These are phyloP conservation scores for Thymelicus sylvestris DNA, from an alignment of 2,888 invertebrate species.

Conservation along the genomic window DNA sequence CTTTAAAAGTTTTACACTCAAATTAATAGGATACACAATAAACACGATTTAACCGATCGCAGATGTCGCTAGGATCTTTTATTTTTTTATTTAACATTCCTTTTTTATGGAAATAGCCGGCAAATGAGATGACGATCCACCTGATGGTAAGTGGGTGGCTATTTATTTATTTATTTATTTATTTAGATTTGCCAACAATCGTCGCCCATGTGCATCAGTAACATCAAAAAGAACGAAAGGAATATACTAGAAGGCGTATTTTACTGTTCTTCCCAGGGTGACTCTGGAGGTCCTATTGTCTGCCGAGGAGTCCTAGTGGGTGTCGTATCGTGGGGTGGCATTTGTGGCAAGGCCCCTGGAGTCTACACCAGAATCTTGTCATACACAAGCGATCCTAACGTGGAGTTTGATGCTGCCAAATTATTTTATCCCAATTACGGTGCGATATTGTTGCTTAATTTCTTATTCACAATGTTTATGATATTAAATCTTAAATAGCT, in stretches of 20 bases:
- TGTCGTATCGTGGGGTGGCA: slow-evolving; percentile 51
- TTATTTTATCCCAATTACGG: not conserved
- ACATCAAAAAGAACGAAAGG: too few relatives aligned
- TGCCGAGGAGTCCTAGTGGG: slow-evolving; percentile 52
- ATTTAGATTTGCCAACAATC: too few relatives aligned
- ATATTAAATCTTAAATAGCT: not conserved
- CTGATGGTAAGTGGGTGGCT: too few relatives aligned
- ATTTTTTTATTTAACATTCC: not conserved
- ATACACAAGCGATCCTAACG: slow-evolving; percentile 45
- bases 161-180: too few relatives aligned
- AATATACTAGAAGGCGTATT: not conserved
- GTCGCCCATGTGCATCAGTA: too few relatives aligned
- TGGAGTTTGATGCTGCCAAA: slow-evolving; percentile 32
- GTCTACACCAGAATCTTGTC: slow-evolving; percentile 51
- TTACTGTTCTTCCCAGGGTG: slow-evolving; percentile 38
- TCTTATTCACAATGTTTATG: not conserved
- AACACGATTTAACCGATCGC: not conserved
- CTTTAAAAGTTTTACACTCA: too few relatives aligned
- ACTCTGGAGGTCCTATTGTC: slow-evolving; percentile 56
- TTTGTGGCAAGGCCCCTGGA: slow-evolving; percentile 50
- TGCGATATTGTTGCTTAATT: not conserved
- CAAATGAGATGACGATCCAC: too few relatives aligned
- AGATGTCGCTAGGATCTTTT: not conserved
- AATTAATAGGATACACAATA: too few relatives aligned
- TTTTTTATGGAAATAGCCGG: too few relatives aligned